Evolutionary conservation across 2,888 invertebrate species (phyloP), one percentile per base, ranked within the genome.

Genomic region (Orthonychiurus folsomi): DNA sequence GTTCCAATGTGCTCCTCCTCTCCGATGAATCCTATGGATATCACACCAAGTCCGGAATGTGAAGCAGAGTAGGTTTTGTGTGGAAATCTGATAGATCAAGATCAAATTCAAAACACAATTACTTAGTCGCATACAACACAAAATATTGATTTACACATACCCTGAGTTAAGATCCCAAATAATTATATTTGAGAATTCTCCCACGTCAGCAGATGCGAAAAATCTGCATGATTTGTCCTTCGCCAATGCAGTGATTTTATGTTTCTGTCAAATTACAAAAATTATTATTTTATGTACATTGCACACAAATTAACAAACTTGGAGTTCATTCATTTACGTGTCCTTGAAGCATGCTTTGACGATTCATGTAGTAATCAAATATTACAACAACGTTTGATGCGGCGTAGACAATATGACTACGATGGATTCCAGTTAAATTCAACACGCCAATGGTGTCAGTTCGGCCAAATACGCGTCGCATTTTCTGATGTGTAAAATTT

Each of bases 281-380:
- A 47, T n/a, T n/a, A n/a, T n/a, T n/a, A n/a, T n/a, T n/a, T n/a
- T n/a, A n/a, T n/a, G n/a, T n/a, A n/a, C 23, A 56, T 28, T 25
- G 21, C 27, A 59, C n/a, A n/a, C n/a, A n/a, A n/a, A n/a, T n/a
- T n/a, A n/a, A n/a, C n/a, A n/a, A n/a, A n/a, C n/a, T n/a, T n/a
- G n/a, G n/a, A n/a, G n/a, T n/a, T n/a, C n/a, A 12, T 53, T 24
- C 24, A n/a, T 63, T 61, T 63, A 72, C 72, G 63, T 72, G 72
- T 37, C 72, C 72, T 54, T 69, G 72, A 20, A 72, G 66, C 52
- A 69, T 66, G 5, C 64, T 53, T 59, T 72, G 72, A 1, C 56
- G 50, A 61, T 72, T 71, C 20, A 60, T 63, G 2, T 68, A 62
- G 60, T 63, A 72, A 50, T 72, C 69, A 47, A 62, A 69, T 21